phyloP scores from a whole-genome alignment of 2,797 vertebrate species.

The Pogonophryne albipinna region DNA sequence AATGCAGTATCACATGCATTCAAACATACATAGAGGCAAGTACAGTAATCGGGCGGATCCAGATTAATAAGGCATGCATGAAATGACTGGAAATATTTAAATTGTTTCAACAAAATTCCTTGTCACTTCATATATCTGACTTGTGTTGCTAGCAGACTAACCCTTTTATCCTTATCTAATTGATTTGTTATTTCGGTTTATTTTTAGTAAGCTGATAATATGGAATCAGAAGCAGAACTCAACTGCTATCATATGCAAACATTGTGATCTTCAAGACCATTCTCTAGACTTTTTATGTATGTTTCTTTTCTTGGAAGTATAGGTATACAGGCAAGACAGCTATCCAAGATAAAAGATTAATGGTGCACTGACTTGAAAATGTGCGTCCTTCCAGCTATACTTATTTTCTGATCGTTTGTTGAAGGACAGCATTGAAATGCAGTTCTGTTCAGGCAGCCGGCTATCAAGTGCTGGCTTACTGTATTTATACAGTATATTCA shows the following conservation, averaged over 20 bases:
- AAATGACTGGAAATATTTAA: neutral
- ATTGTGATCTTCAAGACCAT: neutral
- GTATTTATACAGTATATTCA: constrained; percentile 17
- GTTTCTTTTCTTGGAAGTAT: neutral
- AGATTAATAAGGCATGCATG: neutral
- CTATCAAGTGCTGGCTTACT: neutral
- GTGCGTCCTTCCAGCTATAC: neutral
- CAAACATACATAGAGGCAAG: neutral
- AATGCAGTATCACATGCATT: neutral
- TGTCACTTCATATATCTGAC: neutral
- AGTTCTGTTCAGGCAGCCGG: neutral
- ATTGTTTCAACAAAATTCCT: neutral
- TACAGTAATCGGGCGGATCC: neutral
- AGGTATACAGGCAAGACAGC: neutral
- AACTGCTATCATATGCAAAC: neutral
- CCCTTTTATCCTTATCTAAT: neutral
- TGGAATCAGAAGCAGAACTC: neutral
- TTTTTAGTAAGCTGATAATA: neutral
- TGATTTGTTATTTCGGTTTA: neutral
- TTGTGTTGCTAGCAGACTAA: neutral
- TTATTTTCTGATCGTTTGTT: neutral
- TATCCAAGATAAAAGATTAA: neutral
- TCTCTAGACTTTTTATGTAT: too few species aligned
- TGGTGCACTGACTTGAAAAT: neutral
- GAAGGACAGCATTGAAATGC: neutral